Evolutionary conservation across 1,140 invertebrate genomes (phyloP), one percentile per base, ranked within the genome.

Genomic region (Lepidurus apus): DNA sequence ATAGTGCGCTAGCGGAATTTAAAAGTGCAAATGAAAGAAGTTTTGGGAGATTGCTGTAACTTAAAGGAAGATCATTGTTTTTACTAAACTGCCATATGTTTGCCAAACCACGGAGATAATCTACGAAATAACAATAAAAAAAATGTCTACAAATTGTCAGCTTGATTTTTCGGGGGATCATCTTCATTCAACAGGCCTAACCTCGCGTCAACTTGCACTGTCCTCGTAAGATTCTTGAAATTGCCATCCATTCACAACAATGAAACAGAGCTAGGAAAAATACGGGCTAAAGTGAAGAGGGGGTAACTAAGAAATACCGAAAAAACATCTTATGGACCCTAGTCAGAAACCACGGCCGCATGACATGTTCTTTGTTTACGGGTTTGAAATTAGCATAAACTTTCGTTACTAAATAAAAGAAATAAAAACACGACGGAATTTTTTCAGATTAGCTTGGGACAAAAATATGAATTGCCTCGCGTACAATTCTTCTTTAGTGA

Each of bases 1-100:
- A 17, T 76, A 17, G 47, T 45, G 21, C 42, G 24, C 43, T 21
- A 76, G 24, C 44, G n/a, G 44, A 76, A 76, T 76, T 76, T 44
- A 76, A 76, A 76, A 42, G 34, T n/a, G 10, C 24, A 43, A 21
- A 47, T 9, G 34, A 26, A 44, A 26, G 43, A 21, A 76, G 9
- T 43, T 26, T 75, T 26, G 10, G 47, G 45, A 76, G 21, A 17
- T 65, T 65, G 53, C 21, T 65, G 21, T 65, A 21, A 21, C 13
- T 13, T 65, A 65, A 65, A 6, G 53, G 53, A 21, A 65, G 53
- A n/a, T 0, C 1, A 17, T 13, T 13, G 6, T 65, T 13, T 65
- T 65, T 4, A 34, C 34, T 34, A 34, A 65, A 65, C 53, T 17
- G 53, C 53, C 53, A 65, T 21, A 5, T n/a, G 53, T 65, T 65